Evolutionary conservation across 2,888 invertebrate genomes (phyloP), one percentile per base, ranked within the genome.

Genomic region (Agrotis ipsilon): DNA sequence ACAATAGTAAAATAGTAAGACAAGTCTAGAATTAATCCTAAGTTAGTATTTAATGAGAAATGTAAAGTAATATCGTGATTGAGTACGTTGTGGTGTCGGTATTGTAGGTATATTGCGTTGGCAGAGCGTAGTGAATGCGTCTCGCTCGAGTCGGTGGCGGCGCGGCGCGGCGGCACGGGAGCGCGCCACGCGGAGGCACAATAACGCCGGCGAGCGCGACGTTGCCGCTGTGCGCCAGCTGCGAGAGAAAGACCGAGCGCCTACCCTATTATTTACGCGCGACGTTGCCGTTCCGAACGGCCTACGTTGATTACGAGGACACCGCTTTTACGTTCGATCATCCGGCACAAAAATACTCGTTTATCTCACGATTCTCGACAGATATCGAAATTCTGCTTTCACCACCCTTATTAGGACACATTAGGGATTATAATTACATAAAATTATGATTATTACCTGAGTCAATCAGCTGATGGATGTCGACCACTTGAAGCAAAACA

Each of bases 291-390:
- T 86, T 80, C 90, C 94, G 94, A 86, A 84, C 93, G 93, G 94
- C 95, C 95, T 96, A 96, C 96, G 96, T 96, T 96, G 94, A 96
- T 96, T 96, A 96, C 96, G 96, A 96, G 96, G 96, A 96, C 96
- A 96, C 94, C 93, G 95, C 94, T 95, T 95, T 95, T 95, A 96
- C 95, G 96, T 96, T 94, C 91, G 91, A 95, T 94, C 92, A 94
- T 93, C 92, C 94, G 93, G 91, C 89, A 90, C 88, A 88, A 89
- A 90, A 91, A 91, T 89, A 85, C 77, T 86, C 80, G 87, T 89
- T 87, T 93, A 87, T 86, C 81, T 85, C 83, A 72, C 81, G 84
- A 86, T 87, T 90, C 88, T 80, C 43, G 68, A 80, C 64, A 66
- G 79, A 75, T 85, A 83, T 72, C 78, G 62, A 75, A 76, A 78